Evolutionary conservation across 2,888 invertebrate species (phyloP), one percentile per base, ranked within the genome.

Genomic region (Ceraclea dissimilis): DNA sequence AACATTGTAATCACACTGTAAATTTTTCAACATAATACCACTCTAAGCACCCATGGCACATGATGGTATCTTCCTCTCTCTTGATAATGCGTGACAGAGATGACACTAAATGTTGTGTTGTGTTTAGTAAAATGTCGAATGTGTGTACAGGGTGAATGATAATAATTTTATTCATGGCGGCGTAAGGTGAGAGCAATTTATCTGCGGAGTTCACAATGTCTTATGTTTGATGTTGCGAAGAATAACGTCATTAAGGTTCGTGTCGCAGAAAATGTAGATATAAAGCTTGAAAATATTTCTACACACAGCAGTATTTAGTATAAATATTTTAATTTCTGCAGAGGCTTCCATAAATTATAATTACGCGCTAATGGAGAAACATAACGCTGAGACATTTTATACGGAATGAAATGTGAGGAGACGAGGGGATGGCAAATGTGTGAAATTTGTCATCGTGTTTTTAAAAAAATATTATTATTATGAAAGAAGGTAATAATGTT

Each of bases 181-280:
- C 20, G 17, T 33, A 44, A 52, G 26, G 52, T 53, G 53, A 53
- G 48, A 17, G 33, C 47, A 19, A 53, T 53, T 46, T 33, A 34
- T 53, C 47, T 53, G 53, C 17, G 46, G 39, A 4, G 33, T 54
- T 13, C 19, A 31, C 13, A 34, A 49, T 39, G 54, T 54, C 39
- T 21, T 53, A 31, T 48, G 33, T 31, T 43, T 53, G 54, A 49
- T 54, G 54, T 54, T 11, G 18, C 50, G 46, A 21, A 33, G 49
- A 54, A 54, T 49, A 48, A 49, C 39, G 18, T 54, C 54, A 26
- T 54, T 54, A 54, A 46, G 48, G 49, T 17, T 22, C n/a, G 39
- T 26, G 22, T 49, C n/a, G 19, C 19, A 4, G n/a, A 13, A 19
- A 18, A 19, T 46, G 46, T 46, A 5, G 13, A 4, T 39, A 8